Evolutionary conservation across 2,113 vertebrate genomes (phyloP), one percentile per base, ranked within the genome.

Genomic region (Nothoprocta pentlandii): DNA sequence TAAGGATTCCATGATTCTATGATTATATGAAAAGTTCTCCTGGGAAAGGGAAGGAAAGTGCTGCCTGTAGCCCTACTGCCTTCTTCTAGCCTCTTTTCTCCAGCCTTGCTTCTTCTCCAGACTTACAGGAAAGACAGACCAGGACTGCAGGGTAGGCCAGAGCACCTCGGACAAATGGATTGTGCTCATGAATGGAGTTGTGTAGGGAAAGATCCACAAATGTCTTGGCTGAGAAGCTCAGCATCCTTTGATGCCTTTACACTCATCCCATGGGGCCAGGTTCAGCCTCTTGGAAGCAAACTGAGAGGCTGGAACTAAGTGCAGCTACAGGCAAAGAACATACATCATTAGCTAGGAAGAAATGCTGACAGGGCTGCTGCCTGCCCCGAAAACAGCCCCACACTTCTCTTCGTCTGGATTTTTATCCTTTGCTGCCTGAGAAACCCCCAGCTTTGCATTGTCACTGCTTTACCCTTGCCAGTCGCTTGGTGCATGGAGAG

Each of bases 181-280:
- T 94, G 74, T 91, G 42, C 34, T 49, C 49, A 49, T 64, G 74
- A 81, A 76, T 46, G 63, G 63, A 89, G 68, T 85, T 83, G 82
- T 49, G 8, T n/a, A 85, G 42, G 49, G 79, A 16, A 58, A 56
- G 54, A 32, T 58, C 30, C 54, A 32, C 54, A 32, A 94, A 91
- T 94, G 92, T 94, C 87, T 90, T 92, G 91, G 85, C 95, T 96
- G 91, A 46, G 87, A 91, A 90, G 85, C 39, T 87, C 75, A 93
- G 91, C 89, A 85, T 89, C 87, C 89, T 95, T 93, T 96, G 92
- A 94, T 68, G 92, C 95, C 89, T 95, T 91, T 75, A 88, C 87
- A 71, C 91, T 49, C 64, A 79, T 92, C 94, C 58, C 95, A 39
- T 16, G 2, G 77, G 95, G 92, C 53, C 25, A 34, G 59, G 51